Evolutionary conservation across 2,888 invertebrate genomes (phyloP), one percentile per base, ranked within the genome.

Genomic region (Campopleginae sp.): DNA sequence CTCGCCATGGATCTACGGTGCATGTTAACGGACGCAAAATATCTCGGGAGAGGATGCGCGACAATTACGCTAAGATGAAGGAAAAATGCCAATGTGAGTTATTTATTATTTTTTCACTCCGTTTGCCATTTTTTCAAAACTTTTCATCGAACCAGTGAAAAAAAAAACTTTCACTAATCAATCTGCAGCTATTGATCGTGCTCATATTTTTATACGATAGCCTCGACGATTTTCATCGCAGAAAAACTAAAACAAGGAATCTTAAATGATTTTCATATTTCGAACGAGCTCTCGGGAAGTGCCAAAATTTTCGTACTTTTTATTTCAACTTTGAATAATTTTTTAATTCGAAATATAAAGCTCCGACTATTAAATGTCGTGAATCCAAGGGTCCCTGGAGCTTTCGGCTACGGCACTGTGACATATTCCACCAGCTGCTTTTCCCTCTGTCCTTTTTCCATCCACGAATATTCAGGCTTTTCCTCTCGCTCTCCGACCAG

Each of bases 21-120:
- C 85, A 85, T 31, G 31, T 79, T 19, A 87, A 84, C n/a, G 88
- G 87, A 72, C 85, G 87, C 1, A 84, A 80, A 78, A 86, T 88
- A 72, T 79, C 91, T 51, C 89, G 91, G 42, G 89, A 90, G 54
- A 87, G 88, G 70, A 91, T 93, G 93, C 90, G 87, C 44, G 85
- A 90, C 6, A 92, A 93, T 87, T 93, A 93, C 80, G 84, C 82
- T 38, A 92, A 87, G 86, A 90, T 91, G 89, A 88, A 89, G 78
- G 91, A 92, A 6, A 93, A 93, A 88, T 93, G 91, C 87, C 90
- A 90, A 88, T 93, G 93, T 93, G 82, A 93, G 93, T 93, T 31
- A 5, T 66, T 12, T 17, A 75, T 23, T 38, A 46, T 70, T 78
- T 70, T 46, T 46, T 71, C 7, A n/a, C 46, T 38, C 38, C 12